Conservation (phyloP, 2,888 invertebrate species). For the Drosophila fulvimacula region DNA sequence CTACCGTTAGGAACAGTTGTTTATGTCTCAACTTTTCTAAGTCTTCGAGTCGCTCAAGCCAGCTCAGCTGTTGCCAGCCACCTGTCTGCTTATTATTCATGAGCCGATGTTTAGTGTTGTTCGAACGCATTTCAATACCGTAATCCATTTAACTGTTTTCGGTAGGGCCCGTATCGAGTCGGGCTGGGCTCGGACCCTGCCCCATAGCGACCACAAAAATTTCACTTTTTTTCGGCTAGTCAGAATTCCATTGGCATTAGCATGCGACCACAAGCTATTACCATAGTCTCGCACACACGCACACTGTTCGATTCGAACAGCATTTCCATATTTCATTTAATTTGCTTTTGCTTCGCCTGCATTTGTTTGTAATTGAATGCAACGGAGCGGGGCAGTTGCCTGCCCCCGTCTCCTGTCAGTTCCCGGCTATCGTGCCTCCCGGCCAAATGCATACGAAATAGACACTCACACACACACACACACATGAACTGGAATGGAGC, state of each 20-base stretch:
- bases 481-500: constrained; percentile 32
- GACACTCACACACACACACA: constrained; percentile 6
- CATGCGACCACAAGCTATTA: constrained; percentile 23
- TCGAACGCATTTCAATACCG: constrained; percentile 56
- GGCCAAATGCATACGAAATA: constrained; percentile 49
- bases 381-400: constrained; percentile 29
- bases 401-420: not conserved
- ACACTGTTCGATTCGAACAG: constrained; percentile 7
- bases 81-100: constrained; percentile 55
- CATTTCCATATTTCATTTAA: constrained; percentile 31
- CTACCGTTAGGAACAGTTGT: constrained; percentile 63
- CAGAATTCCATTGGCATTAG: constrained; percentile 42
- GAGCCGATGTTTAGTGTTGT: constrained; percentile 35
- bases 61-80: constrained; percentile 33
- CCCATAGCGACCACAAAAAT: constrained; percentile 36
- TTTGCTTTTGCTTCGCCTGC: constrained; percentile 18
- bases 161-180: constrained; percentile 16
- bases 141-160: constrained; percentile 74
- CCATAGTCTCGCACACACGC: constrained; percentile 14
- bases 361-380: constrained; percentile 48
- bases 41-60: not conserved
- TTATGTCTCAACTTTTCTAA: constrained; percentile 7
- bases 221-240: constrained; percentile 52
- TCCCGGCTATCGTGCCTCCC: constrained; percentile 17
- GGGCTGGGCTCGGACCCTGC: constrained; percentile 19